Evolutionary conservation across 2,888 invertebrate species (phyloP).

Genomic region (Xestia c-nigrum): DNA sequence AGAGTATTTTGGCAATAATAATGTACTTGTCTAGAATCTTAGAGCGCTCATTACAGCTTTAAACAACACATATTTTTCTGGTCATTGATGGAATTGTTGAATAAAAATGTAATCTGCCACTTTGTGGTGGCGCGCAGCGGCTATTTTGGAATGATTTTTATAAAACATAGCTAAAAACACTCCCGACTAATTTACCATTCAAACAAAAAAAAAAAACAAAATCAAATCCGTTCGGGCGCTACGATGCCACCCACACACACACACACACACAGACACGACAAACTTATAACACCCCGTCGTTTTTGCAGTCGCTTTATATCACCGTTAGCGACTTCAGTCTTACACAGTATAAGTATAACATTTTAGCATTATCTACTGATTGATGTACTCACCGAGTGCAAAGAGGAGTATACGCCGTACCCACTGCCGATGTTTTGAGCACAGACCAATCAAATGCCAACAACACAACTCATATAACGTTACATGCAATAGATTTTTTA

Average conservation of each 20-base stretch:
- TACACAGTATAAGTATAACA: background rate
- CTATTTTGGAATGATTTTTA: too few relatives aligned
- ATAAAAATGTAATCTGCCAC: too few relatives aligned
- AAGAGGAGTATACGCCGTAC: background rate
- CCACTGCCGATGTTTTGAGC: background rate
- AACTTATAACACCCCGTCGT: too few relatives aligned
- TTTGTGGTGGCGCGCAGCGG: too few relatives aligned
- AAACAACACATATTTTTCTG: too few relatives aligned
- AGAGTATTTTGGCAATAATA: background rate
- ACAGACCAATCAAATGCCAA: slow-evolving; percentile 17
- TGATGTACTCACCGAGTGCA: slow-evolving; percentile 35
- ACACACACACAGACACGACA: too few relatives aligned
- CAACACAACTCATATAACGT: slow-evolving; percentile 7
- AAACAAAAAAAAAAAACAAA: too few relatives aligned
- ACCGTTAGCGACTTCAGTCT: background rate
- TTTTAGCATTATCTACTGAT: background rate
- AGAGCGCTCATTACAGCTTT: background rate
- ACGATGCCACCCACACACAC: too few relatives aligned
- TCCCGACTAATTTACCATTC: too few relatives aligned
- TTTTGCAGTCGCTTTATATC: background rate
- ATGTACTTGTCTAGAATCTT: background rate
- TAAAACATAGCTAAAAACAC: too few relatives aligned
- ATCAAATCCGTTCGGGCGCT: too few relatives aligned
- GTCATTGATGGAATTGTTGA: too few relatives aligned
- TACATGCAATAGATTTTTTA: background rate